Percentiles rank a stretch among this genome's conserved stretches.
Evolutionary conservation across 2,888 invertebrate species (phyloP).

Genomic region (Cephalotes varians): DNA sequence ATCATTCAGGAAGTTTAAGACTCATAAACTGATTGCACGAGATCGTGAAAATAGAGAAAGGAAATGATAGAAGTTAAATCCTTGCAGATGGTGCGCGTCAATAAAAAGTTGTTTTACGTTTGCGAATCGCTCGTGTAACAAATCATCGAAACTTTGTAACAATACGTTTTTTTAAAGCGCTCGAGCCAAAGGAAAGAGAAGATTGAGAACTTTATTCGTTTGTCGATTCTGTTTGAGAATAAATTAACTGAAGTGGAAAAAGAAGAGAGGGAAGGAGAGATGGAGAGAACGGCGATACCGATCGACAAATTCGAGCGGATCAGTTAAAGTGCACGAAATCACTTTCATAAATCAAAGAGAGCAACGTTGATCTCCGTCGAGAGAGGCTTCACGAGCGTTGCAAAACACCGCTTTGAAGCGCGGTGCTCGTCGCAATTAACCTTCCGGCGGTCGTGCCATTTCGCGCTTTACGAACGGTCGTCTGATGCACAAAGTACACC

Average conservation of each 20-base stretch:
- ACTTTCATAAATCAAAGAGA: constrained; percentile 51
- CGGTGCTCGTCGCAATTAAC: constrained; percentile 42
- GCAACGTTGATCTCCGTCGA: constrained; percentile 18
- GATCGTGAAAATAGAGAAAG: not conserved
- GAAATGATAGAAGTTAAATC: constrained; percentile 2
- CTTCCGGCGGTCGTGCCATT: constrained; percentile 18
- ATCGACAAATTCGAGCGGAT: constrained; percentile 38
- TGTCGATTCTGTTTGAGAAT: constrained; percentile 33
- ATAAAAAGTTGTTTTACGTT: constrained; percentile 22
- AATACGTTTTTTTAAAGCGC: constrained; percentile 22
- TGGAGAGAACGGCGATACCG: constrained; percentile 11
- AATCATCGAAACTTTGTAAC: constrained; percentile 32
- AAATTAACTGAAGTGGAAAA: constrained; percentile 35
- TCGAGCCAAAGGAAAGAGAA: constrained; percentile 2
- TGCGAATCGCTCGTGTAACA: not conserved
- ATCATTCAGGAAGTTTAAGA: not conserved
- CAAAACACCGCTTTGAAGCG: constrained; percentile 34
- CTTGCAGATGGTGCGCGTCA: constrained; percentile 12
- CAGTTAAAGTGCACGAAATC: constrained; percentile 42
- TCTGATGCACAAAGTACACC: not conserved
- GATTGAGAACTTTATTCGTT: constrained; percentile 37
- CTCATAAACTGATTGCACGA: constrained; percentile 22
- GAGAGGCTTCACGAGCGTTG: constrained; percentile 15
- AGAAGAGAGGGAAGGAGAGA: not conserved
- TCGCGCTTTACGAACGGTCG: not conserved